Base-by-base conservation (phyloP, 2,113 vertebrate genomes). In the Grammomys surdaster region DNA sequence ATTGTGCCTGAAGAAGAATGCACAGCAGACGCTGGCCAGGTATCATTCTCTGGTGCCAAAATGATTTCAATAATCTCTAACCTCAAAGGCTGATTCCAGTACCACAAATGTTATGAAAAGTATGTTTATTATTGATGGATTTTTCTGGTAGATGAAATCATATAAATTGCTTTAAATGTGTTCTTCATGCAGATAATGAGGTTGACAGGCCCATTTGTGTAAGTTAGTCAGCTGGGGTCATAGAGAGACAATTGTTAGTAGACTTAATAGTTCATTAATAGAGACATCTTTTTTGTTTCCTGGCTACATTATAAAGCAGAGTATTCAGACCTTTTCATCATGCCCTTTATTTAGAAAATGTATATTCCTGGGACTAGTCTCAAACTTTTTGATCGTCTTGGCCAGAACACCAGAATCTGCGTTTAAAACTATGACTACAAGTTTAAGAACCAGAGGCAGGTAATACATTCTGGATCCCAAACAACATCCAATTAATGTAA, bases 11-110 rank as follows among this genome's bases (percentile, higher is more conserved):
- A 51, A 75, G n/a, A 95, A 56, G 89, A 95, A 75, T 81, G 63
- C 81, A 91, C 54, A 89, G 19, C 90, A 93, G 75, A 88, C 28
- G 20, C 24, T 26, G 69, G 65, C 46, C 65, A 43, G 51, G 67
- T 40, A 9, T 14, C 40, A 67, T 26, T 63, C 48, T 93, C 51
- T 88, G 84, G 78, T 40, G 69, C 56, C 85, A 77, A 26, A 87
- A 78, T 51, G 70, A 93, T 95, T 91, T 96, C 84, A 85, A 36
- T 76, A 63, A 95, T 93, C 75, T 60, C 22, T 76, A 76, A 58
- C 69, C 22, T 88, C 31, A 51, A 87, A 95, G 48, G 56, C 58
- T 86, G 72, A 67, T 60, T 46, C 90, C 9, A 92, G 51, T 88
- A 24, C 46, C 63, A 73, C 88, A 95, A 88, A 89, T 56, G 8